Evolutionary conservation across 2,113 vertebrate species (phyloP), one percentile per base, ranked within the genome.

Genomic region (Peucedramus taeniatus): DNA sequence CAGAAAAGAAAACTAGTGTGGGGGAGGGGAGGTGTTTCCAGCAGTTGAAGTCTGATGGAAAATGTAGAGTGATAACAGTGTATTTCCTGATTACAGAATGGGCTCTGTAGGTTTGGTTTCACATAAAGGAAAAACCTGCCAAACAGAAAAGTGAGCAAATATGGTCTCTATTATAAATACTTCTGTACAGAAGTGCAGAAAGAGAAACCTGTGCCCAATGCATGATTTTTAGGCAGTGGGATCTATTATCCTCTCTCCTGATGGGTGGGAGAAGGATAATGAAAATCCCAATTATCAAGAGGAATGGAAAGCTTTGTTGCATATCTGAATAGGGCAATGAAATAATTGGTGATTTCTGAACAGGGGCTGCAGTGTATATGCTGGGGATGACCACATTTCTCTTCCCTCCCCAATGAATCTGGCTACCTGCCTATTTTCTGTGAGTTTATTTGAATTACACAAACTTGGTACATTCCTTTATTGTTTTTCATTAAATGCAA

Each of bases 111-210:
- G n/a, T 81, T 93, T 84, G 71, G 49, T 95, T 96, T 93, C 15
- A 4, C 79, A 47, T 70, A 69, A 95, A 93, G 82, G 42, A 57
- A 70, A 95, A 91, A 90, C 59, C 68, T 94, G 94, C 92, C 96
- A 97, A 94, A 27, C 61, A 96, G 94, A 97, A 97, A 96, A 97
- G 85, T 77, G 78, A 97, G 74, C 40, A 96, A 97, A 96, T 87
- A 78, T 66, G 86, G 93, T 96, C 93, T 96, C 59, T 93, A 83
- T 96, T 98, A 95, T 85, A 95, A 97, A 97, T 66, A 69, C 81
- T 95, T 92, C 77, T 76, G 66, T 89, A 92, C 77, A 91, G 90
- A 97, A 94, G 68, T 83, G 39, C 63, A 95, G 80, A 94, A 95
- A 64, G 77, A 97, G 70, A 92, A 87, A 90, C 68, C 51, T 83